Conservation (phyloP, 2,888 invertebrate species). For the Pheosia tremula region DNA sequence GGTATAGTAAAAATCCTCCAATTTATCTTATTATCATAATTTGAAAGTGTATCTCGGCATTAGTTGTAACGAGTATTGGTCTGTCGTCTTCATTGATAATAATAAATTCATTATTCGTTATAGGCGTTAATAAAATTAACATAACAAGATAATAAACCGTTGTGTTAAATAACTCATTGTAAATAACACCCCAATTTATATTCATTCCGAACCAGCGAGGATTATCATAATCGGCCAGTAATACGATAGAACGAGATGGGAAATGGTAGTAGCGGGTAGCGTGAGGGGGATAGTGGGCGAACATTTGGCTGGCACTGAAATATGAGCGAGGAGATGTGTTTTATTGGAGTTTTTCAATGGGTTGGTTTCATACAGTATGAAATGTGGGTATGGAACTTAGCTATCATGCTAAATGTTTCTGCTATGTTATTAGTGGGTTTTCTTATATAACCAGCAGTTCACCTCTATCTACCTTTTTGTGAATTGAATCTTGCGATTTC, state of each 20-base stretch:
- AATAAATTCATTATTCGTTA: slow-evolving; percentile 49
- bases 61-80: too few relatives aligned
- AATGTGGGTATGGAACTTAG: slow-evolving; percentile 48
- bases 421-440: too few relatives aligned
- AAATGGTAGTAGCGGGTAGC: slow-evolving; percentile 21
- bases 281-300: slow-evolving; percentile 37
- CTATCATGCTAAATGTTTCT: background rate
- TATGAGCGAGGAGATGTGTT: slow-evolving; percentile 62
- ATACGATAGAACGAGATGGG: slow-evolving; percentile 40
- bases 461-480: too few relatives aligned
- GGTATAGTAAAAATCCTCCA: too few relatives aligned
- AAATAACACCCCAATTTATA: slow-evolving; percentile 80
- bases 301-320: slow-evolving; percentile 50
- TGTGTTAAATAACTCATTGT: slow-evolving; percentile 76
- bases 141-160: slow-evolving; percentile 62
- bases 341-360: slow-evolving; percentile 60
- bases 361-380: slow-evolving; percentile 34
- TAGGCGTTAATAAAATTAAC: slow-evolving; percentile 66
- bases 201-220: slow-evolving; percentile 52
- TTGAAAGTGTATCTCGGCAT: too few relatives aligned
- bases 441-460: too few relatives aligned
- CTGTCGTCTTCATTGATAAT: slow-evolving; percentile 18
- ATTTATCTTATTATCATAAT: too few relatives aligned
- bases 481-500: too few relatives aligned
- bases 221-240: slow-evolving; percentile 72